These are phyloP conservation scores for Stictocephala bisonia DNA, from an alignment of 2,888 invertebrate species.

Conservation along the genomic window DNA sequence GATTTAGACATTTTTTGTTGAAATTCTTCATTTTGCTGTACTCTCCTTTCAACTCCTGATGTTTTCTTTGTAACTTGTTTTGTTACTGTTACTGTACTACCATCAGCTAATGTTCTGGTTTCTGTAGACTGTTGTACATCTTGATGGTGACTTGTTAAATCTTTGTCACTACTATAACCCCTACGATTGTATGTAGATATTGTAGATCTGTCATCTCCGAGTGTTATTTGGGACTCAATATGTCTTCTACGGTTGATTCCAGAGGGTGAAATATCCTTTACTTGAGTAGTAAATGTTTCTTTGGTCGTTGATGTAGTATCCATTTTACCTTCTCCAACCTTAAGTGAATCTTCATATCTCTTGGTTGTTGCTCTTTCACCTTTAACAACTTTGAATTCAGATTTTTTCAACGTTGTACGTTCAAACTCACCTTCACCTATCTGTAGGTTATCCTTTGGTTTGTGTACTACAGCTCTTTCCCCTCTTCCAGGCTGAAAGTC, in stretches of 20 bases:
- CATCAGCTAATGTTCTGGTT: slow-evolving; percentile 67
- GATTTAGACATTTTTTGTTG: slow-evolving; percentile 30
- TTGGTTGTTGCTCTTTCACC: slow-evolving; percentile 67
- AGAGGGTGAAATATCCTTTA: slow-evolving; percentile 69
- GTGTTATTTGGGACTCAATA: slow-evolving; percentile 74
- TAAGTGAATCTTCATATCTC: slow-evolving; percentile 68
- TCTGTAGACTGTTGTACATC: slow-evolving; percentile 64
- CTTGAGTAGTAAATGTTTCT: slow-evolving; percentile 67
- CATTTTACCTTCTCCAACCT: slow-evolving; percentile 67
- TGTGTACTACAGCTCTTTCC: slow-evolving; percentile 66
- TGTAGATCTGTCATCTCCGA: slow-evolving; percentile 70
- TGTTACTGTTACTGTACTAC: slow-evolving; percentile 59
- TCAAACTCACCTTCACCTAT: slow-evolving; percentile 65
- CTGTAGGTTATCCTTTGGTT: slow-evolving; percentile 63
- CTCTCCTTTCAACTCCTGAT: slow-evolving; percentile 36
- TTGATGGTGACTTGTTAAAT: slow-evolving; percentile 47
- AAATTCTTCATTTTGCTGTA: slow-evolving; percentile 28
- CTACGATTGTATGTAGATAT: slow-evolving; percentile 62
- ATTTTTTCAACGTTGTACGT: slow-evolving; percentile 62
- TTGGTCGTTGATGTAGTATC: slow-evolving; percentile 69
- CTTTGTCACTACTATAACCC: slow-evolving; percentile 30
- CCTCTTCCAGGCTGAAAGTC: slow-evolving; percentile 65
- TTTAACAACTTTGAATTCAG: slow-evolving; percentile 65
- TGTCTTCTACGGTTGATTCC: slow-evolving; percentile 66
- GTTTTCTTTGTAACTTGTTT: slow-evolving; percentile 35